Percentiles rank a stretch among this genome's conserved stretches.
phyloP scores from a whole-genome alignment of 2,888 invertebrate species.

The Caenorhabditis sp. region DNA sequence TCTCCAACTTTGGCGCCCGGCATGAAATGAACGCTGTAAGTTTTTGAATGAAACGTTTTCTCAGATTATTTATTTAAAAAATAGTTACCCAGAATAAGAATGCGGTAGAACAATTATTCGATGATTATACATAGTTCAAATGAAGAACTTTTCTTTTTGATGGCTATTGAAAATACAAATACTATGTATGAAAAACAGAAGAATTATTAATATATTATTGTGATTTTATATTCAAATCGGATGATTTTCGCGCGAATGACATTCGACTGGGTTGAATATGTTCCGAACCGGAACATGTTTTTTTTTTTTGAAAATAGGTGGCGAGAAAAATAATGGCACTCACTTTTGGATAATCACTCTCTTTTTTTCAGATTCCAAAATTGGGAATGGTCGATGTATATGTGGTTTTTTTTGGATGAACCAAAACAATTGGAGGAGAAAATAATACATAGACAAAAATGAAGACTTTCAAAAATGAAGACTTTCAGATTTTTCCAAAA shows the following conservation, averaged over 20 bases:
- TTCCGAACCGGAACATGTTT: background rate
- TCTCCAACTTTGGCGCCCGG: conserved; percentile 38
- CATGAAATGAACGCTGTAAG: conserved; percentile 37
- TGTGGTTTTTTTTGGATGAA: background rate
- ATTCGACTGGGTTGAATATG: background rate
- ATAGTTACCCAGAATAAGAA: conserved; percentile 26
- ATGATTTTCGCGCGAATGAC: conserved; percentile 7
- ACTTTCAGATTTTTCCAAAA: no score
- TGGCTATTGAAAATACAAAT: background rate
- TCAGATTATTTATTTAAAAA: background rate
- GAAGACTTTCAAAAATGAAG: conserved; percentile 22
- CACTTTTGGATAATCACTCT: background rate
- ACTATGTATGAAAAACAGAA: background rate
- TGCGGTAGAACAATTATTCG: conserved; percentile 16
- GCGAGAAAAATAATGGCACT: background rate
- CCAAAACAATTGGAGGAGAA: no score
- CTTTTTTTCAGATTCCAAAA: background rate
- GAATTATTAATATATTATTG: conserved; percentile 17
- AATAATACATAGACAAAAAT: background rate
- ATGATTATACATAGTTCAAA: conserved; percentile 18
- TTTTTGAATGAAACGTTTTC: background rate
- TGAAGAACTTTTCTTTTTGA: background rate
- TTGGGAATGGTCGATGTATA: background rate
- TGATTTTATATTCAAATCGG: conserved; percentile 23
- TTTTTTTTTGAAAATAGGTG: background rate